Evolutionary conservation across 2,888 invertebrate genomes (phyloP).

Genomic region (Marronus borbonicus): DNA sequence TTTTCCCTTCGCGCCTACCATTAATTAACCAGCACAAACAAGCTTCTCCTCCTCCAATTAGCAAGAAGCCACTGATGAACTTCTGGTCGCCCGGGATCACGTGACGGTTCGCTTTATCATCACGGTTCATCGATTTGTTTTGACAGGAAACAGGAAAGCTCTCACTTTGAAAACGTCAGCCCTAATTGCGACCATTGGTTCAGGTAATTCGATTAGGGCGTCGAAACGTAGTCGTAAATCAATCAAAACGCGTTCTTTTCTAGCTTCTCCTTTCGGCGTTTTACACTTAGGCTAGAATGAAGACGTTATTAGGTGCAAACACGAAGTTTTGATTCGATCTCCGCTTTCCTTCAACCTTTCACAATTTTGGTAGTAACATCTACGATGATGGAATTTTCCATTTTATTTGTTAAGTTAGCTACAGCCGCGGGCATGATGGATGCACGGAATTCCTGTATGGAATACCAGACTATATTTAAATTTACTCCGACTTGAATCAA

Average conservation of each 20-base stretch:
- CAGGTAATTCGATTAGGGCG: conserved; percentile 10
- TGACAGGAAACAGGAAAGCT: conserved; percentile 1
- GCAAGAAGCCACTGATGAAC: not conserved
- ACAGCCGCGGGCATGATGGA: no score
- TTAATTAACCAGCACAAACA: not conserved
- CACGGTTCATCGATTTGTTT: conserved; percentile 16
- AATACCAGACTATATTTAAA: no score
- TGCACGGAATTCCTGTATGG: no score
- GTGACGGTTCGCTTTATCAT: not conserved
- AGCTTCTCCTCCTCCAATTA: not conserved
- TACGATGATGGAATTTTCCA: no score
- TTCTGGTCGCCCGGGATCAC: not conserved
- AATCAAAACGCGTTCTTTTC: not conserved
- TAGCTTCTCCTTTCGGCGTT: no score
- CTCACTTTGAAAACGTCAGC: not conserved
- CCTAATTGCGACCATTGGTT: conserved; percentile 10
- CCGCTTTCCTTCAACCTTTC: no score
- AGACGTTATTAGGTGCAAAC: not conserved
- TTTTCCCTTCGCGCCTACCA: not conserved
- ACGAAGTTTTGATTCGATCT: not conserved
- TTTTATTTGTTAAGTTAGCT: no score
- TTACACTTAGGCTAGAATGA: not conserved
- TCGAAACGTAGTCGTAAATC: conserved; percentile 9
- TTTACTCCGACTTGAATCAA: not conserved
- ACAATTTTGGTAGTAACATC: no score